Base-by-base conservation (phyloP, 2,113 vertebrate genomes). In the Aphelocoma coerulescens region DNA sequence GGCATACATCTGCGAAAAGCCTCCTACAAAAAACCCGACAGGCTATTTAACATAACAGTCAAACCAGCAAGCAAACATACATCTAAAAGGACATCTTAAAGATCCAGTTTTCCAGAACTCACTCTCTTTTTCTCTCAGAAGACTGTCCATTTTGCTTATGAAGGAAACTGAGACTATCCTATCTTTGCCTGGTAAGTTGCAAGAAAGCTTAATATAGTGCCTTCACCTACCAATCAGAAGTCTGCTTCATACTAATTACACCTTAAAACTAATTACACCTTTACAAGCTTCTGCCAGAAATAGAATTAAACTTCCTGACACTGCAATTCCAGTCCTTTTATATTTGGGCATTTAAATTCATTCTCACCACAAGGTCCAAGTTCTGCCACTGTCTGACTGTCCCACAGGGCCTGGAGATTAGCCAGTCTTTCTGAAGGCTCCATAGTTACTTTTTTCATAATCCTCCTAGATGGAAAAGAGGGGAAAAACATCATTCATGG, bases 1-100 rank as follows among this genome's bases (percentile, higher is more conserved):
- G 43, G 98, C 98, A 89, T 99, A 99, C 98, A 99, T 99, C 97
- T 99, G 99, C 8, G 99, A 99, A 98, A 99, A 99, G 54, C 99
- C 99, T 95, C 99, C 99, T 99, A 88, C 89, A 91, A 97, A 62
- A 49, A 91, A 65, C 26, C 65, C 52, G 18, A 82, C 63, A 92
- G 10, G 92, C 32, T 51, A 75, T 78, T 97, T 76, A 88, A 81
- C 30, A 11, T 1, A 37, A 48, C 0, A 52, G 24, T 16, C 68
- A 92, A 90, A 75, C 5, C 66, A 78, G 51, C 13, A 65, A 71
- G n/a, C 8, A 83, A 86, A 51, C 7, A 30, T 4, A 78, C 33
- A 54, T 11, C 35, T 44, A 55, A 87, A 89, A 84, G 22, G 3
- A 68, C 30, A 68, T 8, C 51, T 85, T 35, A 33, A 90, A 76